A percentile compares a stretch with the other conserved stretches of the same genome.
phyloP scores from a whole-genome alignment of 1,140 invertebrate genomes.

The Aplysia californica region DNA sequence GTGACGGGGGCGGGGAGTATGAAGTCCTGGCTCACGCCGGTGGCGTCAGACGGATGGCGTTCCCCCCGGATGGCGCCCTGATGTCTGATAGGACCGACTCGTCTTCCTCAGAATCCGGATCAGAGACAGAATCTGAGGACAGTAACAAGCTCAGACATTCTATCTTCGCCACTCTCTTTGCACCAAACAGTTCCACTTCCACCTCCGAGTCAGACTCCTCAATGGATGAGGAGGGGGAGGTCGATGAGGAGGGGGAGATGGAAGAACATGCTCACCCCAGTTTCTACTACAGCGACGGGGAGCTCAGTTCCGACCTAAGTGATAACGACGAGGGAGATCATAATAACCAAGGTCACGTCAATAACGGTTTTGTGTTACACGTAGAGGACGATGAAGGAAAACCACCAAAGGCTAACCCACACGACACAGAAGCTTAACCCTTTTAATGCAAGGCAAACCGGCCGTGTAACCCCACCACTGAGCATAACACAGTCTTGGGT shows the following conservation, averaged over 20 bases:
- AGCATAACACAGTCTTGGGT: too few species aligned
- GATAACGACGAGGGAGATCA: background rate
- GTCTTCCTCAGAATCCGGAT: too few species aligned
- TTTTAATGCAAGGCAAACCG: too few species aligned
- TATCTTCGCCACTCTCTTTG: too few species aligned
- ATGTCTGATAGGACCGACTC: background rate
- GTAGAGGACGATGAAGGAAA: too few species aligned
- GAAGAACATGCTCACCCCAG: background rate
- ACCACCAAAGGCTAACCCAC: too few species aligned
- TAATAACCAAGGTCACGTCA: background rate
- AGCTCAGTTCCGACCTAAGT: background rate
- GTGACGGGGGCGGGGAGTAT: conserved; percentile 35
- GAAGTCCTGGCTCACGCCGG: conserved; percentile 30
- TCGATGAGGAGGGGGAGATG: background rate
- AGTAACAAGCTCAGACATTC: too few species aligned
- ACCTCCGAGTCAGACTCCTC: conserved; percentile 6
- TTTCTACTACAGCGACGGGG: conserved; percentile 1
- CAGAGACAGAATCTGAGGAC: too few species aligned
- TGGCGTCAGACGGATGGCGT: conserved; percentile 1
- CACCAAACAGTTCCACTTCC: too few species aligned
- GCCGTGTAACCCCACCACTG: too few species aligned
- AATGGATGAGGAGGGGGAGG: background rate
- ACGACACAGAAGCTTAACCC: too few species aligned
- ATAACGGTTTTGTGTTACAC: conserved; percentile 1
- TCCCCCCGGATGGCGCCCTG: too few species aligned